phyloP scores from a whole-genome alignment of 1,140 invertebrate species.

The Magallana gigas region DNA sequence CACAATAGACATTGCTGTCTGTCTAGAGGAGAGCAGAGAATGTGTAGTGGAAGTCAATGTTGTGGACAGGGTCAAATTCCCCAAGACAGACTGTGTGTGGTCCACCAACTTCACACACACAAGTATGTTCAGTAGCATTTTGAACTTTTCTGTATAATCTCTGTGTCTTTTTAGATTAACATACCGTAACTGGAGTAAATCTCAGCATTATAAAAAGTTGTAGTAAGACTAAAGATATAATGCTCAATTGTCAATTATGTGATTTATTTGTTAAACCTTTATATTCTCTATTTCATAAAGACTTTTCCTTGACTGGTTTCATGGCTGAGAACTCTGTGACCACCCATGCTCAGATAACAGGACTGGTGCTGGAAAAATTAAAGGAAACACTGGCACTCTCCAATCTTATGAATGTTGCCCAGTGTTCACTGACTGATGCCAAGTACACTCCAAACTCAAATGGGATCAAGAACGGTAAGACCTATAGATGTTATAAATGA shows the following conservation, averaged over 20 bases:
- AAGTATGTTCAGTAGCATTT: background rate
- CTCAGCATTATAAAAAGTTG: background rate
- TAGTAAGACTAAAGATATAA: background rate
- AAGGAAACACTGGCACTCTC: conserved; percentile 23
- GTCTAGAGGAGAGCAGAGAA: background rate
- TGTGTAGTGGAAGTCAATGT: conserved; percentile 36
- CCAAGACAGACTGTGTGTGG: conserved; percentile 29
- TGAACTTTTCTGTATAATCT: too few species aligned
- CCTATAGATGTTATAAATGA: too few species aligned
- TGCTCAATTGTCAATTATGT: background rate
- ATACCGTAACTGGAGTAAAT: background rate
- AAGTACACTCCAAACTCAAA: conserved; percentile 14
- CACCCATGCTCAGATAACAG: background rate
- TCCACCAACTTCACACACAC: background rate
- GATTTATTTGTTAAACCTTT: background rate
- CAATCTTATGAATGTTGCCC: background rate
- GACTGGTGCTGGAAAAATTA: conserved; percentile 21
- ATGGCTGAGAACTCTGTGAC: conserved; percentile 37
- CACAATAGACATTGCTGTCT: background rate
- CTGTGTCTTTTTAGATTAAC: too few species aligned
- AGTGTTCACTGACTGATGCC: background rate
- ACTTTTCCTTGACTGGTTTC: conserved; percentile 31
- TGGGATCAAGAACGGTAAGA: conserved; percentile 20
- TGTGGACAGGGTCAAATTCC: conserved; percentile 39
- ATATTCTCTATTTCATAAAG: background rate